These are phyloP conservation scores for Probaryconus sp. DNA, from an alignment of 1,140 invertebrate genomes.

Conservation along the genomic window DNA sequence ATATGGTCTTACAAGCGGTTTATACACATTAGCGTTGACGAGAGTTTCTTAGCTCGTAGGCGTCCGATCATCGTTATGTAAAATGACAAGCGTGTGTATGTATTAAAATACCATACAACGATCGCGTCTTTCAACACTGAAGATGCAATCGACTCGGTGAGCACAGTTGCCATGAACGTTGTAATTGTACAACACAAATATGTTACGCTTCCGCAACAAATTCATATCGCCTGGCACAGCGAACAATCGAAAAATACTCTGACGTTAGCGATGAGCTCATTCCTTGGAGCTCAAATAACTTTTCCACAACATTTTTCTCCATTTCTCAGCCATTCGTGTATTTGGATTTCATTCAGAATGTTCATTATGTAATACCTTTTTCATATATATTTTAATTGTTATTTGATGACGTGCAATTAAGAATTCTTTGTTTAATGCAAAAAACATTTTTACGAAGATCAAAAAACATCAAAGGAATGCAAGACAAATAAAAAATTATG, in stretches of 20 bases:
- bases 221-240: slow-evolving; percentile 11
- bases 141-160: slow-evolving; percentile 16
- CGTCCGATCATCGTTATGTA: slow-evolving; percentile 50
- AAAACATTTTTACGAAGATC: too few species aligned
- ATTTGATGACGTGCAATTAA: too few species aligned
- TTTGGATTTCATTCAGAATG: slow-evolving; percentile 12
- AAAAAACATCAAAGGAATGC: too few species aligned
- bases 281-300: slow-evolving; percentile 24
- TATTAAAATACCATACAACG: slow-evolving; percentile 37
- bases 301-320: slow-evolving; percentile 37
- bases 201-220: slow-evolving; percentile 7
- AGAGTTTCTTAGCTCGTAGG: slow-evolving; percentile 39
- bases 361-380: slow-evolving; percentile 32
- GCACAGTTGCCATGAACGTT: slow-evolving; percentile 2
- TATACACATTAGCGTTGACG: slow-evolving; percentile 31
- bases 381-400: too few species aligned
- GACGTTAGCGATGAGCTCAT: slow-evolving; percentile 42
- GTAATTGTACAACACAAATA: slow-evolving; percentile 19
- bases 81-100: slow-evolving; percentile 40
- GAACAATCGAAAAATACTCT: slow-evolving; percentile 50
- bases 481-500: too few species aligned
- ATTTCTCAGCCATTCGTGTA: slow-evolving; percentile 35
- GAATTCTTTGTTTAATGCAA: too few species aligned
- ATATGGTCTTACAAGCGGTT: slow-evolving; percentile 34
- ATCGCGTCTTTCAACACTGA: slow-evolving; percentile 8